A percentile compares a stretch with the other conserved stretches of the same genome.
Evolutionary conservation across 2,888 invertebrate species (phyloP).

Genomic region (Cepaea hortensis): DNA sequence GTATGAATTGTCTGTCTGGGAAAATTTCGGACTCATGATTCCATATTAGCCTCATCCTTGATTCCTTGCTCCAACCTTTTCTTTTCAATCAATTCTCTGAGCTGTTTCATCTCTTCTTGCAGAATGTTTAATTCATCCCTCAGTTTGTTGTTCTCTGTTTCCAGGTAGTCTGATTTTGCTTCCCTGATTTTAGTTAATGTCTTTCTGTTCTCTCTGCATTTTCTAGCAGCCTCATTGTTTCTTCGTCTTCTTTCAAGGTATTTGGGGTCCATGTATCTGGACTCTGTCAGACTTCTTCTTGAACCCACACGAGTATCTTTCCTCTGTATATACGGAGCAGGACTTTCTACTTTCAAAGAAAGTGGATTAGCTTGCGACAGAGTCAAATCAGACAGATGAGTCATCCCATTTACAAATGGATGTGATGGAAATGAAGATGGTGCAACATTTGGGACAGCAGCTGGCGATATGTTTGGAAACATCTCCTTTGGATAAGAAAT

Average conservation of each 20-base stretch:
- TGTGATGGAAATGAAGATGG: conserved; percentile 47
- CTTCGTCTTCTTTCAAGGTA: conserved; percentile 77
- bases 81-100: conserved; percentile 80
- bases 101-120: conserved; percentile 92
- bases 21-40: conserved; percentile 3
- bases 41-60: conserved; percentile 37
- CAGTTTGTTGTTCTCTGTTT: conserved; percentile 80
- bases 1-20: too few relatives aligned
- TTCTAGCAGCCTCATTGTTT: conserved; percentile 78
- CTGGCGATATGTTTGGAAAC: conserved; percentile 27
- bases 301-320: conserved; percentile 20
- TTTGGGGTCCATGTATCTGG: conserved; percentile 64
- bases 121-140: conserved; percentile 86
- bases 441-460: conserved; percentile 21
- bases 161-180: conserved; percentile 74
- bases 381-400: conserved; percentile 69
- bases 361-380: conserved; percentile 64
- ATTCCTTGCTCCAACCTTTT: conserved; percentile 61
- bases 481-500: conserved; percentile 43
- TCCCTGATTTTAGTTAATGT: conserved; percentile 75
- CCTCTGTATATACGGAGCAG: conserved; percentile 16
- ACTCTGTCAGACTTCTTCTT: conserved; percentile 38
- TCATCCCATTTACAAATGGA: conserved; percentile 64
- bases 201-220: conserved; percentile 77
- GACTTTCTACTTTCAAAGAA: conserved; percentile 56